Conservation (phyloP, 1,140 invertebrate genomes). For the Tetragonula clypearis region DNA sequence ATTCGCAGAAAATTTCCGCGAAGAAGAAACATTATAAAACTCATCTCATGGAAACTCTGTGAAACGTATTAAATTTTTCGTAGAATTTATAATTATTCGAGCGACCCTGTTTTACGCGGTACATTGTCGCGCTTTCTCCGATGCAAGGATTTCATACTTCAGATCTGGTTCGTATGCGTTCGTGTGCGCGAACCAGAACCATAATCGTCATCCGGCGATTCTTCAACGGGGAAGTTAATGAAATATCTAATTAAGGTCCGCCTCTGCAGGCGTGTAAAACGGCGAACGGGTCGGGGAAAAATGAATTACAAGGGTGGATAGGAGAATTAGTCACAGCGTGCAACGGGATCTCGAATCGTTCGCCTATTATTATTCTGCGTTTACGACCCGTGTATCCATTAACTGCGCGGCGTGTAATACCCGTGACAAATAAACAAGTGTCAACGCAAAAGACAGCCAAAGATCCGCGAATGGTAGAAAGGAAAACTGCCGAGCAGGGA, state of each 20-base stretch:
- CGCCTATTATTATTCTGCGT: slow-evolving; percentile 39
- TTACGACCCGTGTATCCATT: slow-evolving; percentile 42
- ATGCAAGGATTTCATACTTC: no score
- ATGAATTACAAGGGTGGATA: slow-evolving; percentile 41
- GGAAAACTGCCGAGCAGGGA: slow-evolving; percentile 15
- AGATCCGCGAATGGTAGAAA: slow-evolving; percentile 17
- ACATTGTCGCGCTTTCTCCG: no score
- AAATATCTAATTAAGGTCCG: not conserved
- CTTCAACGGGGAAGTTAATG: not conserved
- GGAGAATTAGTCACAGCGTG: slow-evolving; percentile 35
- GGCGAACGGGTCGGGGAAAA: slow-evolving; percentile 11
- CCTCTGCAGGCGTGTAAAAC: slow-evolving; percentile 16
- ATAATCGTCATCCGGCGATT: not conserved
- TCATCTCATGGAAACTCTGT: no score
- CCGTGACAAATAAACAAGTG: slow-evolving; percentile 53
- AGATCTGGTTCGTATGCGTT: no score
- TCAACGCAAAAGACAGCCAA: slow-evolving; percentile 7
- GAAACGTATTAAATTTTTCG: no score
- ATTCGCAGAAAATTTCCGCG: no score
- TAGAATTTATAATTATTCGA: no score
- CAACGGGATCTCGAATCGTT: slow-evolving; percentile 4
- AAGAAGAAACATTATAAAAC: no score
- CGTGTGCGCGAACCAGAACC: not conserved
- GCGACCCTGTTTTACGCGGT: no score
- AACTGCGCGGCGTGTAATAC: slow-evolving; percentile 32